phyloP scores from a whole-genome alignment of 2,888 invertebrate genomes.

The Dromius quadrimaculatus region DNA sequence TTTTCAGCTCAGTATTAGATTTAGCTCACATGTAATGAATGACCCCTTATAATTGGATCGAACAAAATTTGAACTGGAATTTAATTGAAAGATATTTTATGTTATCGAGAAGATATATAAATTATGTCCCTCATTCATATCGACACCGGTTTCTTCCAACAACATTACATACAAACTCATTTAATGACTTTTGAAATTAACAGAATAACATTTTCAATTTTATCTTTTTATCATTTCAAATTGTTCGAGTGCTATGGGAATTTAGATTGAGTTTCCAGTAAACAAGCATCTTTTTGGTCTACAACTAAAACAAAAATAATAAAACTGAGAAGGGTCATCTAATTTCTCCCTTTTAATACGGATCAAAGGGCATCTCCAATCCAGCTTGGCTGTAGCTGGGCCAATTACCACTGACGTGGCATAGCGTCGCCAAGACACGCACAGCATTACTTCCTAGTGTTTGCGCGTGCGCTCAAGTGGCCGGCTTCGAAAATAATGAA shows the following conservation, averaged over 20 bases:
- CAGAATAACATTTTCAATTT: too few relatives aligned
- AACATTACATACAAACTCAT: too few relatives aligned
- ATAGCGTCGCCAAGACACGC: conserved; percentile 26
- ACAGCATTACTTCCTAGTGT: conserved; percentile 43
- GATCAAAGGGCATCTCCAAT: conserved; percentile 56
- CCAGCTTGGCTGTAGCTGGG: conserved; percentile 54
- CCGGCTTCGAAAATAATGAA: conserved; percentile 55
- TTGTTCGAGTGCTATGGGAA: too few relatives aligned
- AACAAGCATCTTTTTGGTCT: too few relatives aligned
- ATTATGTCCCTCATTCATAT: too few relatives aligned
- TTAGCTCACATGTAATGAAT: conserved; percentile 38
- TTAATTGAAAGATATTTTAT: too few relatives aligned
- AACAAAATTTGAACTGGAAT: conserved; percentile 28
- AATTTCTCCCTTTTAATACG: conserved; percentile 54
- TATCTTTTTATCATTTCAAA: too few relatives aligned
- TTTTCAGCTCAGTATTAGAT: conserved; percentile 36
- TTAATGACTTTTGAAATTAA: too few relatives aligned
- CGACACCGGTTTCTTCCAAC: too few relatives aligned
- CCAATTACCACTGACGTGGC: conserved; percentile 54
- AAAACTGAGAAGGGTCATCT: conserved; percentile 46
- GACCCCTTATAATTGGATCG: conserved; percentile 25
- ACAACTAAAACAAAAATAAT: too few relatives aligned
- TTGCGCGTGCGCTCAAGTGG: conserved; percentile 54
- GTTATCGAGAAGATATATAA: too few relatives aligned
- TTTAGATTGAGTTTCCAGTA: too few relatives aligned